Conservation (phyloP, 1,140 invertebrate species). For the Lasaia peninsularis region DNA sequence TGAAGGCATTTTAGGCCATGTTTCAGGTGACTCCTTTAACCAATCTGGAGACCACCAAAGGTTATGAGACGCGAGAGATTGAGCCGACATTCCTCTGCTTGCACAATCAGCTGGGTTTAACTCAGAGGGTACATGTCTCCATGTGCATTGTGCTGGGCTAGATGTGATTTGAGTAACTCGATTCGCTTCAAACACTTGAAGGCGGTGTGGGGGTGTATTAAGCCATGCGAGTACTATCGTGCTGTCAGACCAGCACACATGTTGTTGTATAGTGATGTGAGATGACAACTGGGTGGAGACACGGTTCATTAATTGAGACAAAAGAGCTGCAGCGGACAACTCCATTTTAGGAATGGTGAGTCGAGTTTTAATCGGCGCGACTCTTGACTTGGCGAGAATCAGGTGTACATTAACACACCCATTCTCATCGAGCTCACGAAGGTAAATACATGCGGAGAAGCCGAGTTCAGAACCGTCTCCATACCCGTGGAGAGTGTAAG, state of each 20-base stretch:
- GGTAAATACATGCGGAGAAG: constrained; percentile 18
- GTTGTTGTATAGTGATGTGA: background rate
- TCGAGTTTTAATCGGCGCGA: background rate
- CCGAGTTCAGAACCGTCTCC: constrained; percentile 18
- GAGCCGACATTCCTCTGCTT: constrained; percentile 24
- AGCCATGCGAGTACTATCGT: constrained; percentile 1
- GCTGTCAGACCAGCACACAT: background rate
- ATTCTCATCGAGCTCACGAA: constrained; percentile 7
- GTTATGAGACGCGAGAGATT: constrained; percentile 14
- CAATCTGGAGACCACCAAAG: constrained; percentile 26
- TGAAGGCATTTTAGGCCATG: constrained; percentile 21
- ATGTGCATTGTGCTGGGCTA: background rate
- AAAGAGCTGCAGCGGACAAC: background rate
- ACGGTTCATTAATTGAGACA: background rate
- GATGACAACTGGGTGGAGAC: background rate
- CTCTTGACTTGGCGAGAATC: background rate
- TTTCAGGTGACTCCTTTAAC: constrained; percentile 16
- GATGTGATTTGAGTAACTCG: constrained; percentile 19
- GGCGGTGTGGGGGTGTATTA: background rate
- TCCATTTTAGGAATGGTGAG: constrained; percentile 5
- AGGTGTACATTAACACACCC: constrained; percentile 4
- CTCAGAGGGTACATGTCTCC: constrained; percentile 23
- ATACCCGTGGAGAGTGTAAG: constrained; percentile 21
- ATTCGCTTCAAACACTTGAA: constrained; percentile 22
- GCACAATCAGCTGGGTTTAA: constrained; percentile 27